phyloP scores from a whole-genome alignment of 1,140 invertebrate genomes.

The Trypoxylus dichotomus region DNA sequence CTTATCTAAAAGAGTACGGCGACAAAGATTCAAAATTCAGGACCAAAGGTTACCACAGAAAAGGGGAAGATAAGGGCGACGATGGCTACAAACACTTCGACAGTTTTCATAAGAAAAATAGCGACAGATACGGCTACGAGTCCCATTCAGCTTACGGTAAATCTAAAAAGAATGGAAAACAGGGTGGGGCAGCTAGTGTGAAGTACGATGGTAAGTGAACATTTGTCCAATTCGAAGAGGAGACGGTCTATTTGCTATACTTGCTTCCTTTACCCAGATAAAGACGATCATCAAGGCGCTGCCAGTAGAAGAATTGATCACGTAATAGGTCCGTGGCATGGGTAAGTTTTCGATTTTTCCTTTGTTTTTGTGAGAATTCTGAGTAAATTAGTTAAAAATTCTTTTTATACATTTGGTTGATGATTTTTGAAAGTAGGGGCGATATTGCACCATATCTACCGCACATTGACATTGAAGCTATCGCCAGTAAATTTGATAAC shows the following conservation, averaged over 20 bases:
- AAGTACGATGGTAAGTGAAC: constrained; percentile 34
- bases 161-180: constrained; percentile 50
- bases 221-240: too few relatives aligned
- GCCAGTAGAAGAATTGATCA: not conserved
- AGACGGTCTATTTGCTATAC: not conserved
- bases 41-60: constrained; percentile 66
- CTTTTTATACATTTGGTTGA: not conserved
- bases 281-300: not conserved
- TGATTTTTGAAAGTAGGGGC: not conserved
- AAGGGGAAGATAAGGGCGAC: constrained; percentile 64
- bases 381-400: not conserved
- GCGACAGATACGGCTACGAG: constrained; percentile 70
- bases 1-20: not conserved
- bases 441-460: not conserved
- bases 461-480: constrained; percentile 1
- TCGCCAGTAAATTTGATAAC: not conserved
- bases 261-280: not conserved
- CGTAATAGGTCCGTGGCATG: not conserved
- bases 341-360: not conserved
- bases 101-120: constrained; percentile 70
- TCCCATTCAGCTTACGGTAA: constrained; percentile 65
- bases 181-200: constrained; percentile 35
- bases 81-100: constrained; percentile 72
- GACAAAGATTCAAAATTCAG: constrained; percentile 47
- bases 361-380: too few relatives aligned